These are phyloP conservation scores for Euschistus heros DNA, from an alignment of 1,140 invertebrate genomes.

Conservation along the genomic window DNA sequence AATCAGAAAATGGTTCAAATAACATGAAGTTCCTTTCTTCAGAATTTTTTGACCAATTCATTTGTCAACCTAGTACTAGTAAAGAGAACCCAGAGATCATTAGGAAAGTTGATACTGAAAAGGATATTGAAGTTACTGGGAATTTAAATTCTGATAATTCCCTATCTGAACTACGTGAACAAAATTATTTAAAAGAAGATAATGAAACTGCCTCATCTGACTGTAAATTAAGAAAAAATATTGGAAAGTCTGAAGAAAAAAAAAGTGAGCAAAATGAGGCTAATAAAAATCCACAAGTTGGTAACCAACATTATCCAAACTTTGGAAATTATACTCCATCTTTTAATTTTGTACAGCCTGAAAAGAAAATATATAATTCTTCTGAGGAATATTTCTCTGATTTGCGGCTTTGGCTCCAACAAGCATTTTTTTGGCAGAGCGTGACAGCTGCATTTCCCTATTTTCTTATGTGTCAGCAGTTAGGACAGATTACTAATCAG, in stretches of 20 bases:
- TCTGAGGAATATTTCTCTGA: conserved; percentile 39
- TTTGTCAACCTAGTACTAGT: not conserved
- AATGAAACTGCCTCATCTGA: not conserved
- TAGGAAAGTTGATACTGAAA: too few species aligned
- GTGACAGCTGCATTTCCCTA: conserved; percentile 40
- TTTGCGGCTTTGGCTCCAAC: conserved; percentile 41
- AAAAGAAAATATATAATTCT: conserved; percentile 3
- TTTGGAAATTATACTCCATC: too few species aligned
- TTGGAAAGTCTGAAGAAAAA: not conserved
- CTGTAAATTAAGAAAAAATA: not conserved
- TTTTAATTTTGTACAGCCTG: too few species aligned
- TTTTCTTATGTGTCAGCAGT: conserved; percentile 37
- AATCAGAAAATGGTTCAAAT: too few species aligned
- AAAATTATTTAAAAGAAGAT: not conserved
- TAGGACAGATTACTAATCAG: conserved; percentile 1
- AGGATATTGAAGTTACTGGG: too few species aligned
- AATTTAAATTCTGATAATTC: too few species aligned
- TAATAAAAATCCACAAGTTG: not conserved
- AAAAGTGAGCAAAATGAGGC: not conserved
- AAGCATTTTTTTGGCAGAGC: conserved; percentile 41
- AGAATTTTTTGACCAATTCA: too few species aligned
- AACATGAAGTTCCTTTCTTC: too few species aligned
- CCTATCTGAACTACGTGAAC: too few species aligned
- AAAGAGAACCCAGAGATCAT: too few species aligned
- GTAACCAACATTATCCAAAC: not conserved